A percentile compares a stretch with the other conserved stretches of the same genome.
phyloP scores from a whole-genome alignment of 2,113 vertebrate species.

The Nicator chloris region DNA sequence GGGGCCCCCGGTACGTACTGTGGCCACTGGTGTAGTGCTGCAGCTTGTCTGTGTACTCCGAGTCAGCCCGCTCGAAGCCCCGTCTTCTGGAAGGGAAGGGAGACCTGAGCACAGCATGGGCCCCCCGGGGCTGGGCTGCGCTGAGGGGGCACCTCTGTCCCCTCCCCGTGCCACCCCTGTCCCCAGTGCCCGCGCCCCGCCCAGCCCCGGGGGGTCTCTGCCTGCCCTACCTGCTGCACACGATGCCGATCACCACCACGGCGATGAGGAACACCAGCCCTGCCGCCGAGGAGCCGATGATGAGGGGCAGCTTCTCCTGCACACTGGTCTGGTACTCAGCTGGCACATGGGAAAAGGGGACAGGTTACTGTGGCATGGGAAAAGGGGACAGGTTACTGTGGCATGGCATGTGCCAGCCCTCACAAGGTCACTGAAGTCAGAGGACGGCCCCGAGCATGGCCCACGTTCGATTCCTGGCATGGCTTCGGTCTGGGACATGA shows the following conservation, averaged over 20 bases:
- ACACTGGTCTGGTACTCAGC: conserved; percentile 92
- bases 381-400: not conserved
- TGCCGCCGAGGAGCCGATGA: conserved; percentile 88
- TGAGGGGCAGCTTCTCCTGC: conserved; percentile 93
- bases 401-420: not conserved
- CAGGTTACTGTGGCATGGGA: not conserved
- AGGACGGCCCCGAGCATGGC: not conserved
- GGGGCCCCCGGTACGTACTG: conserved; percentile 80
- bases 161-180: not conserved
- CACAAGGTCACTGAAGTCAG: not conserved
- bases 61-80: conserved; percentile 86
- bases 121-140: rapidly evolving
- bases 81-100: conserved; percentile 88
- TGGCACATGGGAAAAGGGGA: conserved; percentile 2
- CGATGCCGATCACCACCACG: conserved; percentile 83
- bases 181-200: rapidly evolving
- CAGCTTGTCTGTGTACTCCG: conserved; percentile 94
- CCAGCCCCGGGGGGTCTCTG: rapidly evolving
- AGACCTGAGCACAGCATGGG: conserved; percentile 59
- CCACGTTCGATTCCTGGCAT: not conserved
- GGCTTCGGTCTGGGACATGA: not conserved
- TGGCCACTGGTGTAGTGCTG: conserved; percentile 97
- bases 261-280: conserved; percentile 92
- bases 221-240: conserved; percentile 86
- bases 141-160: not conserved